Base-by-base conservation (phyloP, 2,113 vertebrate species). In the Platysternon megacephalum region DNA sequence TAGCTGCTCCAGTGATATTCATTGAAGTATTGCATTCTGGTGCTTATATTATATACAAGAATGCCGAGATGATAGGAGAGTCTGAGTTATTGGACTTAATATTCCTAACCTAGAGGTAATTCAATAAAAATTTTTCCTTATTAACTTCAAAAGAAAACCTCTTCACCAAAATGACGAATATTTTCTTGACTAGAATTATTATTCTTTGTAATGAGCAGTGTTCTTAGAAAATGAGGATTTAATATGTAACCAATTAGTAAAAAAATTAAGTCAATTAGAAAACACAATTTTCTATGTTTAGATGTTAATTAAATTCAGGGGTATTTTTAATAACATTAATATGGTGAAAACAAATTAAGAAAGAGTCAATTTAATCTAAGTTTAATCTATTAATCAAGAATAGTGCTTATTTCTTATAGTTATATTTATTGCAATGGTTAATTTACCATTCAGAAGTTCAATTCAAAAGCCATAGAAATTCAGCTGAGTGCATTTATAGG, bases 231-330 rank as follows among this genome's bases (percentile, higher is more conserved):
- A 98, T 93, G 61, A 97, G 29, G 61, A 94, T 96, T 98, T 98
- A 98, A 97, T 97, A 97, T 93, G 51, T 82, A 98, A 95, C 55
- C 76, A 97, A 97, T 97, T 97, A 98, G 56, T 91, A 88, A 96
- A 98, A 97, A 96, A 93, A 93, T 91, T 98, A 98, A 97, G 65
- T 86, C 82, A 98, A 98, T 98, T 98, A 97, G 49, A 11, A 98
- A 98, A 94, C 85, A 98, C 58, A 95, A 90, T 97, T 97, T 98
- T 97, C 88, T 93, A 61, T 91, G 88, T 97, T 72, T 97, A 98
- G 97, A 97, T 93, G 86, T 97, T 98, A 98, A 98, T 98, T 98
- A 98, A 97, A 97, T 97, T 96, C 88, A 97, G 81, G 93, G 74
- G 17, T 92, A 96, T 93, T 97, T 97, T 95, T 95, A 97, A 95